These are phyloP conservation scores for Himalopsyche kuldschensis DNA, from an alignment of 2,888 invertebrate species.

Conservation along the genomic window DNA sequence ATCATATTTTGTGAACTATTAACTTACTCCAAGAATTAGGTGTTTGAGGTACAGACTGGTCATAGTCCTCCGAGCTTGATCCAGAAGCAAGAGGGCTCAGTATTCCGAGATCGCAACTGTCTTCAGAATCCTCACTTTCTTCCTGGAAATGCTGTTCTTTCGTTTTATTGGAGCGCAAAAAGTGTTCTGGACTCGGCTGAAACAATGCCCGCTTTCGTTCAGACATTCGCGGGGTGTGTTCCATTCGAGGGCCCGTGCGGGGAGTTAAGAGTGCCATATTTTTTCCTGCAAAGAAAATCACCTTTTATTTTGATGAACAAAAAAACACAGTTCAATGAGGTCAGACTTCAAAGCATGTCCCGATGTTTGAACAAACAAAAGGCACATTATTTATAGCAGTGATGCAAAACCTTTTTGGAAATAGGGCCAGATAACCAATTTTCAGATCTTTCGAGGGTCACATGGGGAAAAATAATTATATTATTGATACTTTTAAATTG, in stretches of 20 bases:
- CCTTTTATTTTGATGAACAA: too few species aligned
- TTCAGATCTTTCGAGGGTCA: too few species aligned
- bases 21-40: conserved; percentile 54
- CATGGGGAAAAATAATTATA: too few species aligned
- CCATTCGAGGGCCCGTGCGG: conserved; percentile 50
- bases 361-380: neutral
- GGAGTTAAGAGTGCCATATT: conserved; percentile 53
- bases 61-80: conserved; percentile 50
- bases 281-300: conserved; percentile 2
- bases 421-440: too few species aligned
- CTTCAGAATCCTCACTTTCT: conserved; percentile 49
- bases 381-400: too few species aligned
- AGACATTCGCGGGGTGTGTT: conserved; percentile 62
- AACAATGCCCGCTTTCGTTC: conserved; percentile 68
- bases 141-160: conserved; percentile 40
- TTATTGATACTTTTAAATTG: too few species aligned
- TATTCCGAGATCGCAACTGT: conserved; percentile 61
- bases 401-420: too few species aligned
- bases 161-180: conserved; percentile 43
- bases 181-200: conserved; percentile 40
- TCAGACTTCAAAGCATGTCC: neutral
- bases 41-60: conserved; percentile 46
- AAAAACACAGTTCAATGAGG: too few species aligned
- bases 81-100: conserved; percentile 60
- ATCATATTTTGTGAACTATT: neutral